Percentiles rank a stretch among this genome's conserved stretches.
Conservation (phyloP, 1,140 invertebrate species). For the Uloborus diversus region DNA sequence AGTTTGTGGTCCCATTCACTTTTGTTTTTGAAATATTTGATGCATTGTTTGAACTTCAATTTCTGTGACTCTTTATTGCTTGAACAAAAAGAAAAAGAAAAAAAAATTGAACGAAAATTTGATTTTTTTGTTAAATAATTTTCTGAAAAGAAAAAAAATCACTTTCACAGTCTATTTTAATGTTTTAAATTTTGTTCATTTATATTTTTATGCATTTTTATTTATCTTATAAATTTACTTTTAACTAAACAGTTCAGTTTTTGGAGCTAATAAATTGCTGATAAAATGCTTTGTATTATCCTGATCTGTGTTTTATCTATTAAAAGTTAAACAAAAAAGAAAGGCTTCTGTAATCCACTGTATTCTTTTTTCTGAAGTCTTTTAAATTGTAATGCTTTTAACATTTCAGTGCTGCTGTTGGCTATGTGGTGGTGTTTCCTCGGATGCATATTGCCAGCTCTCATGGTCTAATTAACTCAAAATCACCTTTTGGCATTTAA, state of each 20-base stretch:
- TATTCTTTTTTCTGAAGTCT: not conserved
- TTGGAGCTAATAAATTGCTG: not conserved
- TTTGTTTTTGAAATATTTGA: too few species aligned
- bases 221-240: too few species aligned
- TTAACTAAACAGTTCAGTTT: not conserved
- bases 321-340: not conserved
- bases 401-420: not conserved
- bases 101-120: too few species aligned
- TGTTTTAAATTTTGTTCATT: too few species aligned
- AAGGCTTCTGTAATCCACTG: not conserved
- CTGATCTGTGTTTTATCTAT: not conserved
- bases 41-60: too few species aligned
- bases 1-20: too few species aligned
- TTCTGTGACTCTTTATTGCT: too few species aligned
- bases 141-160: too few species aligned
- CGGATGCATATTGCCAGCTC: constrained; percentile 38
- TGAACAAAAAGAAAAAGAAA: too few species aligned
- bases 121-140: too few species aligned
- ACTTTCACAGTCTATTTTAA: too few species aligned
- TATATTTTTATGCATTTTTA: too few species aligned
- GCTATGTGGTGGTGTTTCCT: constrained; percentile 44
- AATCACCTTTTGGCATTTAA: not conserved
- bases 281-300: not conserved
- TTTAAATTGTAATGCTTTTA: not conserved
- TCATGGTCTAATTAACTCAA: not conserved